Base-by-base conservation (phyloP, 2,113 vertebrate species). In the Hemichromis elongatus region DNA sequence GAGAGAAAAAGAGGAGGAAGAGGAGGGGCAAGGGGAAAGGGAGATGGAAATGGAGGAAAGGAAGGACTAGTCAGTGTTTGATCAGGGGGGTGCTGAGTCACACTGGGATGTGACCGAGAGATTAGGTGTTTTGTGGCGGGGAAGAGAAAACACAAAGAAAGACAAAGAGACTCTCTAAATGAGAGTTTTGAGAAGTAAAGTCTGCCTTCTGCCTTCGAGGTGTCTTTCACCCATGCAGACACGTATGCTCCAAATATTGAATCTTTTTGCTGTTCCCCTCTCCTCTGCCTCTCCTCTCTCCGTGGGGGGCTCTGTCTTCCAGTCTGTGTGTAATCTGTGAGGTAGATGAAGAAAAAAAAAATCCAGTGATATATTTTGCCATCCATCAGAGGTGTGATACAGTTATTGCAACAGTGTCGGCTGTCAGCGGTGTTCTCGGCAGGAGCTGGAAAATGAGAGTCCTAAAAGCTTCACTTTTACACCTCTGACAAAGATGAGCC, bases 71-170 rank as follows among this genome's bases (percentile, higher is more conserved):
- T 86, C n/a, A 4, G 50, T 85, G 90, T 94, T 91, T 93, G 90
- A 93, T 93, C 89, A 92, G 80, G 54, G 50, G 85, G 81, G 19
- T 87, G 87, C 84, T 92, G 89, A 94, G 88, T 90, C 92, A 94
- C 84, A 84, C 70, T 14, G 84, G 82, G 91, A 81, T 66, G 80
- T 61, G 91, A 94, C 89, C 89, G 81, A 83, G 63, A 75, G 81
- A 91, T 83, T 59, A 37, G 84, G 81, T 63, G 80, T 66, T 86
- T 79, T 85, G 84, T 73, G 12, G 83, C 52, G 6, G 77, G 35
- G 42, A 28, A 80, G 66, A 84, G 79, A 55, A 66, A 88, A 35
- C 37, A 57, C 40, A 85, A 42, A 82, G 26, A 30, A 79, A 78
- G 63, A 84, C 30, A 87, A 63, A 73, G 53, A 83, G 50, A 81